A percentile compares a stretch with the other conserved stretches of the same genome.
phyloP scores from a whole-genome alignment of 2,113 vertebrate species.

The Neogobius melanostomus region DNA sequence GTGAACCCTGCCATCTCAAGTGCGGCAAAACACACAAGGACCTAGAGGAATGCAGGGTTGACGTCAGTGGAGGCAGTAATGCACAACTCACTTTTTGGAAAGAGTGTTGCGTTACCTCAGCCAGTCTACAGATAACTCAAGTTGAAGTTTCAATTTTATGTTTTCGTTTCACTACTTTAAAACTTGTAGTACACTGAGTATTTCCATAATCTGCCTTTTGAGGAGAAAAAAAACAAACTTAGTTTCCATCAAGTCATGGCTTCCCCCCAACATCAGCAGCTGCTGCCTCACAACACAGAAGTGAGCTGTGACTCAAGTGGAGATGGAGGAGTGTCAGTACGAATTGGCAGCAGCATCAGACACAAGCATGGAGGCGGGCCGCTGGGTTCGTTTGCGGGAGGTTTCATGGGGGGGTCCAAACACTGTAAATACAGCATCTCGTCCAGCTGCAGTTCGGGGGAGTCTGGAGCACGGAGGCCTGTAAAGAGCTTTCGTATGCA shows the following conservation, averaged over 20 bases:
- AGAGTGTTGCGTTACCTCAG: slow-evolving; percentile 34
- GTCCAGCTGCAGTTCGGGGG: slow-evolving; percentile 90
- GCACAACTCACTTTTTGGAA: slow-evolving; percentile 39
- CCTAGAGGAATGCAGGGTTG: slow-evolving; percentile 63
- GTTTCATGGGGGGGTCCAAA: slow-evolving; percentile 78
- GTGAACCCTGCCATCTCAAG: slow-evolving; percentile 50
- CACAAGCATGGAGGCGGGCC: slow-evolving; percentile 74
- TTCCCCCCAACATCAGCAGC: slow-evolving; percentile 88
- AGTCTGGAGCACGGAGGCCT: slow-evolving; percentile 79
- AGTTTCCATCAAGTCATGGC: slow-evolving; percentile 76
- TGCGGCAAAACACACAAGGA: slow-evolving; percentile 58
- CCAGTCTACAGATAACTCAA: slow-evolving; percentile 11
- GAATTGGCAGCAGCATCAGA: slow-evolving; percentile 75
- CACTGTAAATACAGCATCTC: slow-evolving; percentile 94
- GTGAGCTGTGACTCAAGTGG: slow-evolving; percentile 91
- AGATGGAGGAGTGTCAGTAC: slow-evolving; percentile 86
- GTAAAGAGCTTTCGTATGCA: slow-evolving; percentile 72
- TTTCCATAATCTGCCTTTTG: not conserved
- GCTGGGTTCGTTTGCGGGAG: slow-evolving; percentile 58
- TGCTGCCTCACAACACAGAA: slow-evolving; percentile 89
- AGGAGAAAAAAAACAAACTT: slow-evolving; percentile 4
- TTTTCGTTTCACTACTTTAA: not conserved
- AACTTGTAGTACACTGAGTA: slow-evolving; percentile 35
- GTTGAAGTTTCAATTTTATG: not conserved
- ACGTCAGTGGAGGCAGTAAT: slow-evolving; percentile 67